Conservation (phyloP, 2,113 vertebrate genomes). For the Cathartes aura region DNA sequence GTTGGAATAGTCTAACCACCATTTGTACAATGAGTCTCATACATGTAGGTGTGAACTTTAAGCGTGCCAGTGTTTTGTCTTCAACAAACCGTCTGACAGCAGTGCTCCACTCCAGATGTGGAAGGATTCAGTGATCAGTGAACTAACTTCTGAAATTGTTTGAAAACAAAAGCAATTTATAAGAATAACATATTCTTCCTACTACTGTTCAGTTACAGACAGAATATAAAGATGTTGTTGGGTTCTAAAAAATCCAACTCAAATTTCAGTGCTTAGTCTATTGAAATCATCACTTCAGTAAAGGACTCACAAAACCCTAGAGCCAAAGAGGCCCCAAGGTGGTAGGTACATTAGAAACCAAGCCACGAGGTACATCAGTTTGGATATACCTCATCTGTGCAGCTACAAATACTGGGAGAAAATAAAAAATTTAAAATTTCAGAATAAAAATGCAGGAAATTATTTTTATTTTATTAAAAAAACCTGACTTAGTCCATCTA, state of each 20-base stretch:
- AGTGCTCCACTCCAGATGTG: background rate
- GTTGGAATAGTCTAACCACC: background rate
- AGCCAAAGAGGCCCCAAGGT: background rate
- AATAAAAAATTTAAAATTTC: background rate
- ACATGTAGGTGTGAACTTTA: background rate
- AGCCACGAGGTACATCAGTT: background rate
- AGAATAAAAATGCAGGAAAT: background rate
- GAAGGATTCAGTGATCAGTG: background rate
- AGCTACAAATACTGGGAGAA: background rate
- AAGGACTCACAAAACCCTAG: background rate
- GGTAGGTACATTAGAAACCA: background rate
- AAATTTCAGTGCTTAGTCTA: background rate
- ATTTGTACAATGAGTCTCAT: background rate
- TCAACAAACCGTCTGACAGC: background rate
- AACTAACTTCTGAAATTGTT: background rate
- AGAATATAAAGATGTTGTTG: background rate
- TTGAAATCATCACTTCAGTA: background rate
- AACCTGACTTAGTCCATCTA: background rate
- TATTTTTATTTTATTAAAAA: background rate
- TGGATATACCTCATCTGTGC: background rate
- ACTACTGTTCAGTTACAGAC: background rate
- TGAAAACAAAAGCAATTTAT: background rate
- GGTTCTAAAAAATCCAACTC: background rate
- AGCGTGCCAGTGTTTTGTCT: background rate
- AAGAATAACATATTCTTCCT: background rate